Evolutionary conservation across 2,113 vertebrate genomes (phyloP), one percentile per base, ranked within the genome.

Genomic region (Pogonocichla stellata): DNA sequence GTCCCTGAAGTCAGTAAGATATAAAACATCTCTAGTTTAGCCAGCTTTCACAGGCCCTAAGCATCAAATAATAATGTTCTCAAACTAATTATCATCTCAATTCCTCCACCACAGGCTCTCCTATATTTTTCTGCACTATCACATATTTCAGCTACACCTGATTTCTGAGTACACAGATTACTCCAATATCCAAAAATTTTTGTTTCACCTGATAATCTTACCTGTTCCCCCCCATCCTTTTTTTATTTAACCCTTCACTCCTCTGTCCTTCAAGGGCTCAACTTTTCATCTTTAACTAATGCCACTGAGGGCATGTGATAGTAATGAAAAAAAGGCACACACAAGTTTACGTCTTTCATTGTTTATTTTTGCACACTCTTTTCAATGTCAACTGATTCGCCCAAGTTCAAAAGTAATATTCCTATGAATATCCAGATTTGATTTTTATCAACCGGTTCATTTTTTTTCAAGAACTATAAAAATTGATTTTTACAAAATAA

Each of bases 361-460:
- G 15, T 97, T 97, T 97, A 97, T 97, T 97, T 86, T 56, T 78
- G 19, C 58, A 81, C 53, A 48, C 7, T 83, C 50, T 65, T 40
- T 84, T 50, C 73, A 73, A 6, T 24, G 34, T 65, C 78, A 89
- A 42, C 43, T 71, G 48, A 69, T 71, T 71, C n/a, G 86, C 14
- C 53, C 64, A 58, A 3, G 8, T 74, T 96, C 92, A 96, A 36
- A 93, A 86, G 12, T 20, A 14, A 0, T 53, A 78, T n/a, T 72
- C 74, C 45, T 58, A 23, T 33, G 61, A 72, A 71, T 10, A 50
- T 10, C 56, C 50, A 82, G 42, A 77, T 0, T 0, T n/a, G 40
- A 50, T 34, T 60, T 67, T 50, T 61, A 94, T 57, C 40, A 74
- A 75, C 31, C 50, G 22, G 57, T 57, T 86, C 8, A 2, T 54